Base-by-base conservation (phyloP, 1,140 invertebrate genomes). In the Brachionus angularis region DNA sequence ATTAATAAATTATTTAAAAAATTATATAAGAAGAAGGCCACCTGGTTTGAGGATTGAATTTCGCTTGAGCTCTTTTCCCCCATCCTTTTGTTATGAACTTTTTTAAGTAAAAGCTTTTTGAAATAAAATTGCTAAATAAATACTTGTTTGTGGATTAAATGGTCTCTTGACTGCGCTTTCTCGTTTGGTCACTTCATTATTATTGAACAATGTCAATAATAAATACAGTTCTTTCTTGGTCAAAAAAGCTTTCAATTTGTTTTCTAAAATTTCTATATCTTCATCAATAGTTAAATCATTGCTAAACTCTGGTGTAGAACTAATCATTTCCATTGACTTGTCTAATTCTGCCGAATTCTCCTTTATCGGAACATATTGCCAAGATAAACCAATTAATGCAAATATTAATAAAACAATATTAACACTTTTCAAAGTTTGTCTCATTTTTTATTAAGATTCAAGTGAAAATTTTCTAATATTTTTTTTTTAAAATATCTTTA, bases 71-170 rank as follows among this genome's bases (percentile, higher is more conserved):
- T 39, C 53, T 36, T 18, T 58, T 58, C 5, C 53, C 53, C 53
- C 53, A 58, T 58, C 53, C 53, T 58, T 8, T 16, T 5, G 4
- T 3, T 23, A 39, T 2, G 25, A 39, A 58, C n/a, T n/a, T n/a
- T n/a, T n/a, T n/a, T n/a, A n/a, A n/a, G n/a, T n/a, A n/a, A n/a
- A n/a, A n/a, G n/a, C n/a, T n/a, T n/a, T n/a, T n/a, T n/a, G n/a
- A n/a, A n/a, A n/a, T n/a, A n/a, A n/a, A n/a, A n/a, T n/a, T n/a
- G n/a, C n/a, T 23, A 23, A 50, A 25, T 23, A 39, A 23, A 39
- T 58, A 58, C 53, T 58, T 29, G 53, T 58, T 58, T 58, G 53
- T 23, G 53, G 53, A 10, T 58, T 58, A 18, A 58, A 58, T 39
- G 53, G 53, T 23, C 53, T 16, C 21, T 58, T 58, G 3, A 58